These are phyloP conservation scores for Zaprionus ornatus DNA, from an alignment of 1,140 invertebrate species.

Conservation along the genomic window DNA sequence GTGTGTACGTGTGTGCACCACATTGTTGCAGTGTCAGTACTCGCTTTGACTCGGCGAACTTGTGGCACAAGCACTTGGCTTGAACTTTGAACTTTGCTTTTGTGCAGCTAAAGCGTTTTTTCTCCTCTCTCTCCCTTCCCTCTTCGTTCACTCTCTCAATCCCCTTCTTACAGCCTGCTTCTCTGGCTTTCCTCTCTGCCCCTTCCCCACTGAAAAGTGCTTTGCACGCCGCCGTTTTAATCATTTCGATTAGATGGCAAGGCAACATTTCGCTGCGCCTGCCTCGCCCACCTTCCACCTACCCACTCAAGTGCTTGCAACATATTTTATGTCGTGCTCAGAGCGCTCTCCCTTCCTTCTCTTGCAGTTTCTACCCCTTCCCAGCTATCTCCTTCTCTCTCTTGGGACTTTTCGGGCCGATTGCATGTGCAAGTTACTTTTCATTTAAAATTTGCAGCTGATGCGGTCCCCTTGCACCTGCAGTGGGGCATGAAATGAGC, in stretches of 20 bases:
- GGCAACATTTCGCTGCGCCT: not conserved
- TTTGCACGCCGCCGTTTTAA: slow-evolving; percentile 50
- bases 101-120: slow-evolving; percentile 38
- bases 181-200: not conserved
- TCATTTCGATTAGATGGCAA: slow-evolving; percentile 58
- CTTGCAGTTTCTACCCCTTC: not conserved
- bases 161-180: not conserved
- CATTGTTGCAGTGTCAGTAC: slow-evolving; percentile 71
- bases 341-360: not conserved
- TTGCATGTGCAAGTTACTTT: slow-evolving; percentile 12
- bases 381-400: not conserved
- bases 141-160: not conserved
- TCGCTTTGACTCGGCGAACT: slow-evolving; percentile 39
- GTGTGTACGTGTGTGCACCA: slow-evolving; percentile 28
- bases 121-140: not conserved
- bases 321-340: slow-evolving; percentile 7
- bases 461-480: not conserved
- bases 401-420: not conserved
- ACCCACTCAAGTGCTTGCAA: not conserved
- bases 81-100: slow-evolving; percentile 61
- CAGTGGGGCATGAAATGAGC: slow-evolving; percentile 42
- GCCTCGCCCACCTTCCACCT: not conserved
- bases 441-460: slow-evolving; percentile 11
- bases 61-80: slow-evolving; percentile 54
- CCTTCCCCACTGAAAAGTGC: not conserved